These are phyloP conservation scores for Sebastes itinus DNA, from an alignment of 2,797 vertebrate species.

Conservation along the genomic window DNA sequence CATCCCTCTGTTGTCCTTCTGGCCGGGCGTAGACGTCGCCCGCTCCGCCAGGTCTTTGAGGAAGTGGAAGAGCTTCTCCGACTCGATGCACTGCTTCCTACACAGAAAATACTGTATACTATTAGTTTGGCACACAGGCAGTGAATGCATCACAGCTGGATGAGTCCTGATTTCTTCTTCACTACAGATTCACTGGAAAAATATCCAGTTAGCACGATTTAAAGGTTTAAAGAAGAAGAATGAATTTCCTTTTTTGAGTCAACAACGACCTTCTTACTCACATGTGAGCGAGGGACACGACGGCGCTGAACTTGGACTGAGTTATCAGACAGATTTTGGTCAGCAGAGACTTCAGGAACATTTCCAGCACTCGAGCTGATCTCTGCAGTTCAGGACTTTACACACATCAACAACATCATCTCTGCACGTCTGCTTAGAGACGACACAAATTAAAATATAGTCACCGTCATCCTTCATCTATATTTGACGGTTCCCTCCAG, in stretches of 20 bases:
- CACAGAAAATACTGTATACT: background rate
- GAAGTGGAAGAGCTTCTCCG: slow-evolving; percentile 82
- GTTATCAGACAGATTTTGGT: slow-evolving; percentile 77
- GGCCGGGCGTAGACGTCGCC: slow-evolving; percentile 35
- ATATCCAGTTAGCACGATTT: background rate
- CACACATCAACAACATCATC: background rate
- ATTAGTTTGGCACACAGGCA: background rate
- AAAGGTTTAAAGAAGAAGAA: too few relatives aligned
- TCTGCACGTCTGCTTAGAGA: background rate
- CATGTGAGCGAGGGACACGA: slow-evolving; percentile 80
- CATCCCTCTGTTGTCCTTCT: slow-evolving; percentile 62
- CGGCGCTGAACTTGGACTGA: slow-evolving; percentile 74
- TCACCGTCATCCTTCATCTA: background rate
- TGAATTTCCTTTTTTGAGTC: too few relatives aligned
- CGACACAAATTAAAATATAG: background rate
- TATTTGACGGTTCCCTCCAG: background rate
- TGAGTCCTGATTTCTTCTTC: background rate
- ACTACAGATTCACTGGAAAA: background rate
- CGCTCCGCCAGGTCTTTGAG: slow-evolving; percentile 74
- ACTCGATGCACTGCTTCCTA: slow-evolving; percentile 83
- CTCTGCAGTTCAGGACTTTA: slow-evolving; percentile 50
- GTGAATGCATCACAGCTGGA: background rate
- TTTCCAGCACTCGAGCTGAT: slow-evolving; percentile 80
- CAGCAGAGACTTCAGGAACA: slow-evolving; percentile 81
- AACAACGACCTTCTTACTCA: slow-evolving; percentile 54